phyloP scores from a whole-genome alignment of 2,888 invertebrate species.

The Mimumesa dahlbomi region DNA sequence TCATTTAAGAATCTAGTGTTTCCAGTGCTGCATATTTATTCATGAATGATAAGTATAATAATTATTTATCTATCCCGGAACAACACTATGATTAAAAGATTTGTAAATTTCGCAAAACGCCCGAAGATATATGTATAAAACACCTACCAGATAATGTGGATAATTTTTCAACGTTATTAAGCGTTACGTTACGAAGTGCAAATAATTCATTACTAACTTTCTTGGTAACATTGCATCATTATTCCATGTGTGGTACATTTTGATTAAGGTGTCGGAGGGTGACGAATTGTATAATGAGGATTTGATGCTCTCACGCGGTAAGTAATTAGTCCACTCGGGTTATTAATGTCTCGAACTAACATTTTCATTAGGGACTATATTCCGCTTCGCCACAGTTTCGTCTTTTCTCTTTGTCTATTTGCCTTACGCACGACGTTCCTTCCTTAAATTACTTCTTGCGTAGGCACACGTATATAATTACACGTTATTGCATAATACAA shows the following conservation, averaged over 20 bases:
- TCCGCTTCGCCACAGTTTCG: constrained; percentile 29
- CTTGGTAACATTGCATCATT: constrained; percentile 47
- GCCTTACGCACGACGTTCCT: constrained; percentile 16
- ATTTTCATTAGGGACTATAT: constrained; percentile 55
- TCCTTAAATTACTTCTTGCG: neutral
- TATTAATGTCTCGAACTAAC: constrained; percentile 67
- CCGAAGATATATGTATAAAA: too few species aligned
- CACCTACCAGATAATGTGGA: too few species aligned
- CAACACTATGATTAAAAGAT: too few species aligned
- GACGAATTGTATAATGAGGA: constrained; percentile 73
- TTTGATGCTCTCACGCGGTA: constrained; percentile 67
- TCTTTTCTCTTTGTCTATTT: constrained; percentile 20
- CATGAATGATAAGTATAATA: too few species aligned
- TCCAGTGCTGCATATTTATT: too few species aligned
- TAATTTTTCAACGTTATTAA: too few species aligned
- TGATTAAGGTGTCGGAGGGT: constrained; percentile 75
- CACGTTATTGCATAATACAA: neutral
- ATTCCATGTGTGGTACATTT: constrained; percentile 69
- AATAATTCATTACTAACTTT: constrained; percentile 42
- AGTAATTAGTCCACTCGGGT: constrained; percentile 65
- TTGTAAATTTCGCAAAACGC: too few species aligned
- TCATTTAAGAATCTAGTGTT: too few species aligned
- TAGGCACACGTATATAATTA: neutral
- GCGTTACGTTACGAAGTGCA: constrained; percentile 13
- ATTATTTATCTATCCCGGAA: too few species aligned